Evolutionary conservation across 1,140 invertebrate genomes (phyloP), one percentile per base, ranked within the genome.

Genomic region (Drosophila triauraria): DNA sequence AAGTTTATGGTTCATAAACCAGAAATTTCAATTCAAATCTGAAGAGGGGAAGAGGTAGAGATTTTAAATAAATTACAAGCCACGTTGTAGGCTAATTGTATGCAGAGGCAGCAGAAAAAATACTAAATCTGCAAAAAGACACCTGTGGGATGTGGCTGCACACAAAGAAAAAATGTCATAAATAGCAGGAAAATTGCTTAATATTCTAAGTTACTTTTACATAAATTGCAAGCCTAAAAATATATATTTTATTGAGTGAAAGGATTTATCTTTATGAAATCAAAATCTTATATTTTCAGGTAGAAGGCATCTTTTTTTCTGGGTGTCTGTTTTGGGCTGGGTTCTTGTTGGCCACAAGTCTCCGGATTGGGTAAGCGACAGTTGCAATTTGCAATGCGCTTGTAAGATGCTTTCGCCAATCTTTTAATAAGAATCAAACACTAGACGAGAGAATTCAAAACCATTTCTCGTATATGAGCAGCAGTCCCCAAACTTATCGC

Each of bases 361-460:
- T 32, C 42, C 40, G 69, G 35, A 44, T 62, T 70, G 60, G 57
- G 75, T 64, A 70, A 75, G 77, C 75, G 84, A 88, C 82, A 86
- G 80, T 82, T 72, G 84, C 71, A 83, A 82, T 88, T 84, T 76
- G 65, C 78, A 83, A 70, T 76, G 70, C 47, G 71, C 81, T 90
- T 90, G 85, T 90, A 88, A 90, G 84, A 84, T 60, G 85, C 81
- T 88, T 84, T 90, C 81, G 85, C 75, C 85, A 90, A 90, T 90
- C 85, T 90, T 90, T 88, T 90, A 90, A 90, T 90, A 90, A 91
- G 86, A 86, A 91, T 91, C 86, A 91, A 91, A 91, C 86, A 91
- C 75, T 90, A 86, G 84, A 85, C 86, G 78, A 85, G 84, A 90
- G 85, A 91, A 87, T 81, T 91, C 84, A 87, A 91, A 91, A 91